Conservation (phyloP, 1,140 invertebrate species). For the Bradynema listronoti region DNA sequence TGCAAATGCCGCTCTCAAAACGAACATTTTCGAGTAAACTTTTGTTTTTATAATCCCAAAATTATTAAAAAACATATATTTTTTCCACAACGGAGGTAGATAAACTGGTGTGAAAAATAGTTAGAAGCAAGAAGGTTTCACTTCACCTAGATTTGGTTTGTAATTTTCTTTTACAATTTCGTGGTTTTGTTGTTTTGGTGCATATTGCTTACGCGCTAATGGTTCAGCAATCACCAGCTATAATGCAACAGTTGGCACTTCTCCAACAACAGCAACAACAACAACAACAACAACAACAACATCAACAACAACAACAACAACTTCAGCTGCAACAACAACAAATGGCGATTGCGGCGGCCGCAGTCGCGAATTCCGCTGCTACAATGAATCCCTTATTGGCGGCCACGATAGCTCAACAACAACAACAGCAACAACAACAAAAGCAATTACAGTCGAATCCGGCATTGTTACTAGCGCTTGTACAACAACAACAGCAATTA, state of each 20-base stretch:
- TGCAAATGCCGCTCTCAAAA: no score
- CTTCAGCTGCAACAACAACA: slow-evolving; percentile 25
- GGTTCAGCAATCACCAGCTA: slow-evolving; percentile 33
- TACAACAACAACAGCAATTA: slow-evolving; percentile 26
- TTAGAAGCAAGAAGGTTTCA: no score
- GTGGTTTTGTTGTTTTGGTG: slow-evolving; percentile 25
- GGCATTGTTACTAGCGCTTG: slow-evolving; percentile 16
- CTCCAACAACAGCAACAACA: slow-evolving; percentile 40
- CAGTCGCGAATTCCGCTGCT: slow-evolving; percentile 19
- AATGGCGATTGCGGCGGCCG: slow-evolving; percentile 11
- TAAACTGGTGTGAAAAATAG: no score
- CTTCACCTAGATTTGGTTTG: slow-evolving; percentile 18
- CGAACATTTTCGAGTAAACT: no score
- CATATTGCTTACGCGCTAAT: slow-evolving; percentile 31
- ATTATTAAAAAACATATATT: no score
- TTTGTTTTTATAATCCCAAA: no score
- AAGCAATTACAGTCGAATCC: slow-evolving; percentile 6
- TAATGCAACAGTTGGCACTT: slow-evolving; percentile 37
- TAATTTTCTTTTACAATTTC: slow-evolving; percentile 22
- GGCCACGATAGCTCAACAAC: slow-evolving; percentile 20
- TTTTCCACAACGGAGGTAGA: no score
- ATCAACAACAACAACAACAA: slow-evolving; percentile 15
- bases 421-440: slow-evolving; percentile 58
- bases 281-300: no score
- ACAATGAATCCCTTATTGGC: slow-evolving; percentile 29